Conservation (phyloP, 2,797 vertebrate species). For the Dendrocincla tyrannina region DNA sequence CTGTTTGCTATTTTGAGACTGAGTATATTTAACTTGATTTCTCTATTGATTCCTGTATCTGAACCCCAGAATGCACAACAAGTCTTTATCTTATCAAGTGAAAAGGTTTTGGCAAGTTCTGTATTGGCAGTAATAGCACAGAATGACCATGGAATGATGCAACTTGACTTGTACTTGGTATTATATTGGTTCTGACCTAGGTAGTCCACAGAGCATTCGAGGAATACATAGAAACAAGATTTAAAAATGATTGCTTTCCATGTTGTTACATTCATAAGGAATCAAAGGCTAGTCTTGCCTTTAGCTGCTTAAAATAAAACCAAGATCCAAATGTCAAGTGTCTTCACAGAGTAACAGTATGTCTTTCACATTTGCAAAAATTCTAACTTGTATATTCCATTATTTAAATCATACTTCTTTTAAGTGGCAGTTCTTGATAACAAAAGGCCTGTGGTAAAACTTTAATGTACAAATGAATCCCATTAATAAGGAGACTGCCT, state of each 20-base stretch:
- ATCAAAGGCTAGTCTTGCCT: constrained; percentile 49
- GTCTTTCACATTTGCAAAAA: not conserved
- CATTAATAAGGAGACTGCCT: not conserved
- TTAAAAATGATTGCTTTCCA: not conserved
- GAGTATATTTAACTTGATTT: not conserved
- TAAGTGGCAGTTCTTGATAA: not conserved
- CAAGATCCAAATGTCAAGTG: constrained; percentile 3
- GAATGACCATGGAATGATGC: constrained; percentile 8
- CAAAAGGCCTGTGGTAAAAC: not conserved
- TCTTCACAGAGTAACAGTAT: not conserved
- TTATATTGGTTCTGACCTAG: constrained; percentile 4
- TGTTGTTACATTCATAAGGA: not conserved
- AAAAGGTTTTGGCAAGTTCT: constrained; percentile 28
- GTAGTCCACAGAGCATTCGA: not conserved
- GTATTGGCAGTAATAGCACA: not conserved
- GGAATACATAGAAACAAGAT: not conserved
- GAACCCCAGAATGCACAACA: constrained; percentile 1
- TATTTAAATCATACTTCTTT: not conserved
- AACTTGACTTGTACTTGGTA: not conserved
- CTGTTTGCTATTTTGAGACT: constrained; percentile 25
- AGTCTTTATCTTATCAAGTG: not conserved
- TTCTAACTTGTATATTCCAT: not conserved
- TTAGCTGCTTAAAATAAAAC: not conserved
- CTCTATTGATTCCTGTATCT: not conserved
- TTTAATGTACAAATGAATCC: constrained; percentile 27